These are phyloP conservation scores for Eulemur rufifrons DNA, from an alignment of 2,113 vertebrate species.

Conservation along the genomic window DNA sequence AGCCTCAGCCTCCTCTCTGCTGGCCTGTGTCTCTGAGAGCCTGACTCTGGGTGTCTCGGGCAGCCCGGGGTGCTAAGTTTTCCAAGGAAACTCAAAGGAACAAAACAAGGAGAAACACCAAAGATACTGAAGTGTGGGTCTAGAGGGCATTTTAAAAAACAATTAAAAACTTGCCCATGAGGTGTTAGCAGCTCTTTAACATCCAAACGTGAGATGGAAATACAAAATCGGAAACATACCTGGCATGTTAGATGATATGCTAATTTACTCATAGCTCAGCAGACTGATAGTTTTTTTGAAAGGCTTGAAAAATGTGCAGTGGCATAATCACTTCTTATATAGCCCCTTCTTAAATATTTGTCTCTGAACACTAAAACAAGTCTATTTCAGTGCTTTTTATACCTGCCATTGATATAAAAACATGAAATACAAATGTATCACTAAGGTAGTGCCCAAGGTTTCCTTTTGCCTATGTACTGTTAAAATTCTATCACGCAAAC, in stretches of 20 bases:
- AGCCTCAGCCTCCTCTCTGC: neutral
- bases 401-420: neutral
- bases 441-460: neutral
- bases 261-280: neutral
- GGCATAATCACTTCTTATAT: neutral
- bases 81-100: neutral
- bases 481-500: neutral
- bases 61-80: neutral
- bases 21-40: neutral
- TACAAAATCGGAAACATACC: neutral
- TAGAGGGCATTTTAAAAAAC: neutral
- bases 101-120: neutral
- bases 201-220: neutral
- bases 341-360: neutral
- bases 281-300: neutral
- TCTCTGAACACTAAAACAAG: neutral
- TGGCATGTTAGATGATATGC: fast-evolving
- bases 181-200: conserved; percentile 47
- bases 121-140: neutral
- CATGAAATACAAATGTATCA: neutral
- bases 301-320: neutral
- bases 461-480: neutral
- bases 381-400: neutral
- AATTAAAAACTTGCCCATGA: neutral
- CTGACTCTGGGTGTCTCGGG: neutral